Percentiles rank a stretch among this genome's conserved stretches.
These are phyloP conservation scores for Hemibagrus guttatus DNA, from an alignment of 2,797 vertebrate genomes.

Conservation along the genomic window DNA sequence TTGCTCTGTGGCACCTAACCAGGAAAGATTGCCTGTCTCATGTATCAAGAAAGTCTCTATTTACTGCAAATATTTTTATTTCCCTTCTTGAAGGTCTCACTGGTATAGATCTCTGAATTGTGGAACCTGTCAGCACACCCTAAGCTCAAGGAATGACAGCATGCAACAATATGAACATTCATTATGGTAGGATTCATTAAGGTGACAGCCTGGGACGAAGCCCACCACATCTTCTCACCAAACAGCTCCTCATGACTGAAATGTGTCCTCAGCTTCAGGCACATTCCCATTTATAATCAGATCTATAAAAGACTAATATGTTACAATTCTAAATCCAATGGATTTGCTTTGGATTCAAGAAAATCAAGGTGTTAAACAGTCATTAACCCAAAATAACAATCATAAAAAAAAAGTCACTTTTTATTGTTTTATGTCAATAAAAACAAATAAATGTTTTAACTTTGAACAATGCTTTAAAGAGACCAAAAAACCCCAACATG, in stretches of 20 bases:
- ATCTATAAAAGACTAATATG: conserved; percentile 6
- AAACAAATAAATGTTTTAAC: neutral
- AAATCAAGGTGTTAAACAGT: neutral
- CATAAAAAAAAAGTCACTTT: conserved; percentile 33
- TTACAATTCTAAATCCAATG: neutral
- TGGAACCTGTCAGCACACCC: neutral
- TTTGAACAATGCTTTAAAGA: neutral
- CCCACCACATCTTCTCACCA: neutral
- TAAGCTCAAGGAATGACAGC: neutral
- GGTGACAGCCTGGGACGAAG: neutral
- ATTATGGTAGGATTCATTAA: neutral
- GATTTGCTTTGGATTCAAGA: neutral
- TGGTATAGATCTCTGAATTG: neutral
- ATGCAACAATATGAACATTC: neutral
- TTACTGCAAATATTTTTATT: neutral
- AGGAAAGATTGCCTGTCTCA: neutral
- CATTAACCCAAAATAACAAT: neutral
- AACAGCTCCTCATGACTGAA: neutral
- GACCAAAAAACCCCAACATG: neutral
- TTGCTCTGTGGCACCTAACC: neutral
- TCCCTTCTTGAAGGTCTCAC: neutral
- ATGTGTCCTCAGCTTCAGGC: neutral
- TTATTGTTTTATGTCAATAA: conserved; percentile 19
- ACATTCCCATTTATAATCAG: neutral
- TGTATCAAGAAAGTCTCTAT: neutral